Evolutionary conservation across 2,113 vertebrate genomes (phyloP).

Genomic region (Scolopax mira): DNA sequence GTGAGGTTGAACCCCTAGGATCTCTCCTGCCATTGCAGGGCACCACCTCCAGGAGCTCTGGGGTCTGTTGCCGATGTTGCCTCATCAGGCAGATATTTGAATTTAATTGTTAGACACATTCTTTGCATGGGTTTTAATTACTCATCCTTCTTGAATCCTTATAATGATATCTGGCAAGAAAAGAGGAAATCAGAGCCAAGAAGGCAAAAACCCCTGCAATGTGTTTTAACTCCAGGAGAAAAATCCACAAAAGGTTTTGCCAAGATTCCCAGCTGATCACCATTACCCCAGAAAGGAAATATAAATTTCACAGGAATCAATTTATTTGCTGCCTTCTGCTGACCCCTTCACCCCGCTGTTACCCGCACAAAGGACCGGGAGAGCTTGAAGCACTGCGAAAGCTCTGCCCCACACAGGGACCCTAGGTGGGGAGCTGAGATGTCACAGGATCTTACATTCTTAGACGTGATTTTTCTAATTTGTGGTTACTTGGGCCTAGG

Average conservation of each 20-base stretch:
- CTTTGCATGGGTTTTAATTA: slow-evolving; percentile 26
- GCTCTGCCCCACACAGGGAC: background rate
- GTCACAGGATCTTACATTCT: background rate
- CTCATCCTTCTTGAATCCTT: slow-evolving; percentile 8
- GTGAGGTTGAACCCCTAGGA: rapidly evolving
- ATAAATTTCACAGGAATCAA: background rate
- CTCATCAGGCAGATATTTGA: background rate
- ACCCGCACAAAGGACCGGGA: background rate
- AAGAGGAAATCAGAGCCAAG: background rate
- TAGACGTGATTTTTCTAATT: background rate
- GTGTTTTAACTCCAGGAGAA: background rate
- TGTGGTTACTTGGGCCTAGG: background rate
- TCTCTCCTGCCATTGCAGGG: background rate
- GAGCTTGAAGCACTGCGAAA: background rate
- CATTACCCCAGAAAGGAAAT: background rate
- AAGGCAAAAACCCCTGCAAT: background rate
- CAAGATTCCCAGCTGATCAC: background rate
- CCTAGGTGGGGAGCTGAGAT: background rate
- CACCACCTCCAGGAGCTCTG: background rate
- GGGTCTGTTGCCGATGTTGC: background rate
- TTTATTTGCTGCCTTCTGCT: background rate
- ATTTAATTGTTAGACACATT: background rate
- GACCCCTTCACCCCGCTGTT: background rate
- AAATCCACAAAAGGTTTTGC: background rate
- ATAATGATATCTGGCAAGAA: background rate